Evolutionary conservation across 2,113 vertebrate genomes (phyloP).

Genomic region (Tringa solitaria): DNA sequence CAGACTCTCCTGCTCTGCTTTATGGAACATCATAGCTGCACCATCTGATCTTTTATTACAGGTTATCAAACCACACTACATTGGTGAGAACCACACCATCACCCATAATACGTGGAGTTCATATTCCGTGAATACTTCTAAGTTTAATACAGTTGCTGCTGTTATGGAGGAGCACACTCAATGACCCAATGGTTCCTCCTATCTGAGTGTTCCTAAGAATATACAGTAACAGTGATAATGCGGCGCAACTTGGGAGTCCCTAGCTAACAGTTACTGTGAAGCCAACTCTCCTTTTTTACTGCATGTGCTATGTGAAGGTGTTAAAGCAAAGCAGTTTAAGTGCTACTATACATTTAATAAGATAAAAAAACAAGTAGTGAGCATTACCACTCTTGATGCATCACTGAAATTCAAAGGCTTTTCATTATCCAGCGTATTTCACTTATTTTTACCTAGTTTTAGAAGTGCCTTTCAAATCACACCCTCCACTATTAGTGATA

Average conservation of each 20-base stretch:
- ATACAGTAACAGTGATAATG: neutral
- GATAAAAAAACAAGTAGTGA: conserved; percentile 27
- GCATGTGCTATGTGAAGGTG: neutral
- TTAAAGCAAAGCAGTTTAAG: conserved; percentile 34
- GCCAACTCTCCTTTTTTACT: neutral
- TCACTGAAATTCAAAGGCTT: conserved; percentile 25
- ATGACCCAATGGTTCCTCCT: neutral
- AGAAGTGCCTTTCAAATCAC: conserved; percentile 15
- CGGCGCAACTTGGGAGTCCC: neutral
- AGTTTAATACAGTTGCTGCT: neutral
- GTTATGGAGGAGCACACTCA: neutral
- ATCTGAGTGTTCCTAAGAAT: neutral
- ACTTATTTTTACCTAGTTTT: conserved; percentile 36
- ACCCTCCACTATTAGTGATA: neutral
- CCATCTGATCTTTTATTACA: neutral
- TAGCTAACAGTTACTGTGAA: neutral
- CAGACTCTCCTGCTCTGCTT: neutral
- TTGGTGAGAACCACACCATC: neutral
- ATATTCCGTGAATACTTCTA: neutral
- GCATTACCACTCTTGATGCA: neutral
- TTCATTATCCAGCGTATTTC: conserved; percentile 21
- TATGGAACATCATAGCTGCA: neutral
- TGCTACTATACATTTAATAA: conserved; percentile 17
- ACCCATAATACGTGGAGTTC: neutral
- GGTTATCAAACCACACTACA: neutral